Conservation (phyloP, 2,888 invertebrate species). For the Lydus trimaculatus region DNA sequence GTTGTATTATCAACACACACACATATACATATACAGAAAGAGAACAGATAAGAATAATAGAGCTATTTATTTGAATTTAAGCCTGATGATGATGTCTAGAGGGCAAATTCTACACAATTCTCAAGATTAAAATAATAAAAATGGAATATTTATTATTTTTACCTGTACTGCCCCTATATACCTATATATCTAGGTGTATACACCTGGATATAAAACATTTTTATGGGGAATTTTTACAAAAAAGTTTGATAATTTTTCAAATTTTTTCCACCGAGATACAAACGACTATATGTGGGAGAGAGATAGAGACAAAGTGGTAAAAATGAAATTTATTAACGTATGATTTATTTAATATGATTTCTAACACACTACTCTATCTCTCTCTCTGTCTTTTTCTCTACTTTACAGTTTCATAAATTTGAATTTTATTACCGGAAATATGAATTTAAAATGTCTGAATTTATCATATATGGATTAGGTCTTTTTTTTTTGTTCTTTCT, state of each 20-base stretch:
- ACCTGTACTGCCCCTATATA: not conserved
- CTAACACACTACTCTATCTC: too few relatives aligned
- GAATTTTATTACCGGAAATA: not conserved
- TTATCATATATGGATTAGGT: not conserved
- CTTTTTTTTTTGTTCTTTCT: not conserved
- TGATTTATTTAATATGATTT: not conserved
- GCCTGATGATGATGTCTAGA: slow-evolving; percentile 11
- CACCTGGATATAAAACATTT: too few relatives aligned
- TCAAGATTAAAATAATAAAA: not conserved
- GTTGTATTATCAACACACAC: slow-evolving; percentile 1
- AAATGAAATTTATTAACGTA: not conserved
- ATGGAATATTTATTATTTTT: not conserved
- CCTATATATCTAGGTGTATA: too few relatives aligned
- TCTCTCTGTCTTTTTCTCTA: too few relatives aligned
- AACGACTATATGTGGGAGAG: too few relatives aligned
- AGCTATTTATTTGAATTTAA: slow-evolving; percentile 35
- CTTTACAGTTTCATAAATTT: not conserved
- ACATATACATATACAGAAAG: not conserved
- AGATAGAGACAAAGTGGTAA: not conserved
- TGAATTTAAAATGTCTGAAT: not conserved
- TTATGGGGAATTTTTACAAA: too few relatives aligned
- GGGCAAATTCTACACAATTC: not conserved
- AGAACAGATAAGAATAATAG: slow-evolving; percentile 36
- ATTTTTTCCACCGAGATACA: too few relatives aligned
- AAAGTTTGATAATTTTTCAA: too few relatives aligned